These are phyloP conservation scores for Dendrolimus houi DNA, from an alignment of 2,888 invertebrate genomes.

Conservation along the genomic window DNA sequence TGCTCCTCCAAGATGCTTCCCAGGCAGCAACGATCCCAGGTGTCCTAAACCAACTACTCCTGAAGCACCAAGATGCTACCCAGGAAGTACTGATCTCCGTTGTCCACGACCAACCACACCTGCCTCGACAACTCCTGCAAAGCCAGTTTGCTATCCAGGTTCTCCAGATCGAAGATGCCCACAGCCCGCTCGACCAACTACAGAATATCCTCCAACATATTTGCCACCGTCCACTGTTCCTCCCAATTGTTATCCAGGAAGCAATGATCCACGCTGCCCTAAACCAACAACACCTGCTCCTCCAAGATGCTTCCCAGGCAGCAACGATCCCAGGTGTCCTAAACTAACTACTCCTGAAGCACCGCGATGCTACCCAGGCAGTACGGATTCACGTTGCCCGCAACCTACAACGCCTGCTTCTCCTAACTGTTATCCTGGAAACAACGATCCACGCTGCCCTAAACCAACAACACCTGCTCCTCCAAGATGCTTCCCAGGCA, in stretches of 20 bases:
- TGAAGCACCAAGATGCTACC: constrained; percentile 13
- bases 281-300: constrained; percentile 21
- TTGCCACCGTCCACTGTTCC: constrained; percentile 26
- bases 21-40: constrained; percentile 22
- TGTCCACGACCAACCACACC: constrained; percentile 31
- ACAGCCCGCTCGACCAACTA: constrained; percentile 23
- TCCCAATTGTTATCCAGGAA: constrained; percentile 21
- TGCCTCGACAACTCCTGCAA: constrained; percentile 9
- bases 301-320: constrained; percentile 25
- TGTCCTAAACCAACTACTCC: constrained; percentile 26
- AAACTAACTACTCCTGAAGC: constrained; percentile 19
- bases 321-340: constrained; percentile 17
- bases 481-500: constrained; percentile 36
- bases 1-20: constrained; percentile 13
- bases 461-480: constrained; percentile 23
- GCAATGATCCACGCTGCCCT: constrained; percentile 18
- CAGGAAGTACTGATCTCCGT: constrained; percentile 18
- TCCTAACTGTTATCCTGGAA: constrained; percentile 25
- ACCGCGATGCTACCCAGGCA: constrained; percentile 40
- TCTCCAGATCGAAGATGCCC: constrained; percentile 18
- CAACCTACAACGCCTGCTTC: constrained; percentile 14
- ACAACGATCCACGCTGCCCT: constrained; percentile 27
- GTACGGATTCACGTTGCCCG: constrained; percentile 31
- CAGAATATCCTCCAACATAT: constrained; percentile 18
- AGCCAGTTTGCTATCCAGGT: constrained; percentile 22